Conservation (phyloP, 2,888 invertebrate species). For the Gymnosoma rotundatum region DNA sequence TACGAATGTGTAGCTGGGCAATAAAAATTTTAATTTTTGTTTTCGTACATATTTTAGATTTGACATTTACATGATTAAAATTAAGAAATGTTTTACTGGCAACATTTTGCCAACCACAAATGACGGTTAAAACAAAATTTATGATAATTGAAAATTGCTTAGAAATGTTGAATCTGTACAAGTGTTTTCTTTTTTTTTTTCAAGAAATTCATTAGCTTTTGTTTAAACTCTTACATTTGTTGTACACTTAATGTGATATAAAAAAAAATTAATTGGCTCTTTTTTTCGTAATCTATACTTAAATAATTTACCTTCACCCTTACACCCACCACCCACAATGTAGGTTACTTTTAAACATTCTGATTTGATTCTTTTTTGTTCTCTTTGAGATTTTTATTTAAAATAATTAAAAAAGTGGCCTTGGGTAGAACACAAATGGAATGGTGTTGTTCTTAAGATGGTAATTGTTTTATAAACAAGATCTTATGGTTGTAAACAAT, state of each 20-base stretch:
- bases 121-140: conserved; percentile 55
- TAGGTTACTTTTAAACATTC: conserved; percentile 52
- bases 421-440: conserved; percentile 50
- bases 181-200: neutral
- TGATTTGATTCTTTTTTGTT: conserved; percentile 17
- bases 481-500: conserved; percentile 58
- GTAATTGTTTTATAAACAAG: conserved; percentile 62
- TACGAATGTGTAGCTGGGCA: neutral
- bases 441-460: conserved; percentile 62
- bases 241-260: too few relatives aligned
- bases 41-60: conserved; percentile 45
- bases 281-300: neutral
- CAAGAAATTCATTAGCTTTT: neutral
- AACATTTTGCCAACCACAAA: conserved; percentile 36
- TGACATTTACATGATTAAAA: conserved; percentile 58
- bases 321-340: conserved; percentile 40
- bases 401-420: conserved; percentile 33
- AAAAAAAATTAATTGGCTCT: neutral
- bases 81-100: conserved; percentile 36
- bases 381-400: conserved; percentile 26
- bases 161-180: neutral
- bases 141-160: conserved; percentile 63
- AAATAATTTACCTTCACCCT: conserved; percentile 54
- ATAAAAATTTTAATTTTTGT: conserved; percentile 22
- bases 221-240: neutral